Conservation (phyloP, 2,113 vertebrate species). For the Collichthys lucidus region DNA sequence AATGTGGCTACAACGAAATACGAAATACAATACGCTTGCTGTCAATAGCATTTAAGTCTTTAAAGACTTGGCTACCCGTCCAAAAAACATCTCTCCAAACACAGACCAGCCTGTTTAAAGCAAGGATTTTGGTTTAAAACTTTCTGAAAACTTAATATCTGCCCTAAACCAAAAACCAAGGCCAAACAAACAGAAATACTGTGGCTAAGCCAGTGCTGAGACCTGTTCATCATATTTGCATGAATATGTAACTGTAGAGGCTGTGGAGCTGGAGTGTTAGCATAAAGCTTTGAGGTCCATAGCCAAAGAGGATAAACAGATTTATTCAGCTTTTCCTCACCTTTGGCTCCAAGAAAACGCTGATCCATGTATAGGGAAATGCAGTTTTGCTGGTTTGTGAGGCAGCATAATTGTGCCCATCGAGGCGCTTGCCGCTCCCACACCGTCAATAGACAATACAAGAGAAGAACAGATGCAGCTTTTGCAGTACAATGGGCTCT, state of each 20-base stretch:
- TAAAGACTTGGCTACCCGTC: background rate
- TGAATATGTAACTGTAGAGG: constrained; percentile 56
- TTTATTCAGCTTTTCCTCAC: constrained; percentile 66
- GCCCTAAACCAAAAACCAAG: constrained; percentile 61
- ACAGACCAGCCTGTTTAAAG: constrained; percentile 34
- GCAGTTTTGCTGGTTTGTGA: constrained; percentile 45
- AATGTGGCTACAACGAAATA: background rate
- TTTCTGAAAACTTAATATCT: constrained; percentile 49
- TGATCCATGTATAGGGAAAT: constrained; percentile 57
- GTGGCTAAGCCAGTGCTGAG: constrained; percentile 37
- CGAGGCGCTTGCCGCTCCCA: constrained; percentile 61
- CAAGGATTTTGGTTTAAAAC: constrained; percentile 36
- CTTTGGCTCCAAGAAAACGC: constrained; percentile 60
- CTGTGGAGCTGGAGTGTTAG: constrained; percentile 38
- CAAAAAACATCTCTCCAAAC: constrained; percentile 9
- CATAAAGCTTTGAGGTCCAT: constrained; percentile 54
- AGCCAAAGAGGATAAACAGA: constrained; percentile 60
- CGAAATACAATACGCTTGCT: constrained; percentile 14
- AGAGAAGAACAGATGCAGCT: constrained; percentile 71
- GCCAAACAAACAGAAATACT: constrained; percentile 64
- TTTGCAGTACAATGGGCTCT: constrained; percentile 72
- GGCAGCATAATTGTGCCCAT: constrained; percentile 68
- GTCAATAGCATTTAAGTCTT: background rate
- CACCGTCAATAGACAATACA: constrained; percentile 68
- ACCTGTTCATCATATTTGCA: constrained; percentile 66